phyloP scores from a whole-genome alignment of 2,113 vertebrate genomes.

The Colaptes auratus region DNA sequence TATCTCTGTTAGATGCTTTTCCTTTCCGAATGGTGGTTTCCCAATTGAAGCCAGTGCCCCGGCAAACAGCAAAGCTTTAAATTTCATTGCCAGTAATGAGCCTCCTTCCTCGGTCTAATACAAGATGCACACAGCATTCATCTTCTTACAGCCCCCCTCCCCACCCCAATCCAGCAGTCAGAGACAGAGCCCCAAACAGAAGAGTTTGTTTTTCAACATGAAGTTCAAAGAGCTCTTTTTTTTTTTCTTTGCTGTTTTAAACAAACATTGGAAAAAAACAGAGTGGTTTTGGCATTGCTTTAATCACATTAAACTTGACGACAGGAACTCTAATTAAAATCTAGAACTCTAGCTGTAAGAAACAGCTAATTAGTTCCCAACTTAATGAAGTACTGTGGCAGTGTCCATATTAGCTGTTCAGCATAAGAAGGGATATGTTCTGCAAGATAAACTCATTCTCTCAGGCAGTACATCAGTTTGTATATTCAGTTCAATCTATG shows the following conservation, averaged over 20 bases:
- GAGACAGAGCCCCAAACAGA: neutral
- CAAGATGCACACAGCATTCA: neutral
- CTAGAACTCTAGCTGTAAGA: neutral
- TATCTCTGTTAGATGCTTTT: neutral
- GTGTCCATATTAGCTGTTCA: neutral
- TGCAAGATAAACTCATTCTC: neutral
- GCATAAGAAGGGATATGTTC: neutral
- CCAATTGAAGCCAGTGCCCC: neutral
- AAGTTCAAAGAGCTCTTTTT: neutral
- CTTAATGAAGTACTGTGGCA: constrained; percentile 11
- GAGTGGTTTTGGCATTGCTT: neutral
- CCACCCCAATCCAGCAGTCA: neutral
- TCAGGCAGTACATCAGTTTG: neutral
- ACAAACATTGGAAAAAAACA: constrained; percentile 13
- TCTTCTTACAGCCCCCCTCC: neutral
- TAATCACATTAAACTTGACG: constrained; percentile 40
- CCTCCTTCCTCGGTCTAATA: neutral
- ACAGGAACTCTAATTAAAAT: constrained; percentile 57
- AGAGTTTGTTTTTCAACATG: neutral
- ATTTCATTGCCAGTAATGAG: neutral
- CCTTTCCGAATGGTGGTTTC: neutral
- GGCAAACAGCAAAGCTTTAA: neutral
- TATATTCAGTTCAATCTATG: neutral
- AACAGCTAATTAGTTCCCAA: constrained; percentile 46
- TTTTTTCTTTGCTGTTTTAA: neutral